Evolutionary conservation across 2,797 vertebrate genomes (phyloP), one percentile per base, ranked within the genome.

Genomic region (Pelodytes ibericus): DNA sequence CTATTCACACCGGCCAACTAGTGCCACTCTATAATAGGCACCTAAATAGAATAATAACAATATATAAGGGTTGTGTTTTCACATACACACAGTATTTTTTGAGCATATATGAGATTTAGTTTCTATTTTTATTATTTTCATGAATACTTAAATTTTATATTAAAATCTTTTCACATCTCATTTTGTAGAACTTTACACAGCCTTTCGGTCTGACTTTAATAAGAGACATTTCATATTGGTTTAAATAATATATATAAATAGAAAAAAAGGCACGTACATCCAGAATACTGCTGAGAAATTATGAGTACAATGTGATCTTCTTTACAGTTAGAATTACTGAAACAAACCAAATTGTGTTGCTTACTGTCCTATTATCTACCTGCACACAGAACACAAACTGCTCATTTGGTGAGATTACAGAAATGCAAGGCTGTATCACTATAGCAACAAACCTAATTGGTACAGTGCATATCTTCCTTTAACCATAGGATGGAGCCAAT

Each of bases 401-500:
- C 75, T 83, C 86, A 82, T 74, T 78, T 71, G 79, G 83, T 44
- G 3, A 65, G 1, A 73, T 70, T 65, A 83, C 77, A 86, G 82
- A 82, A 83, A 77, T 77, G 83, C 74, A 82, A 78, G 85, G 41
- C 83, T 81, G 81, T 76, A 87, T 92, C 86, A 83, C 90, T 89
- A 92, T 90, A 88, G 90, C 90, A 93, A 92, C 91, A 74, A 81
- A 82, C 62, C 74, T 86, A 86, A 87, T 85, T 88, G 88, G 85
- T 75, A 84, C 89, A 82, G 86, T 91, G 92, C 91, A 92, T 85
- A 87, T 86, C 88, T 81, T 84, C 83, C 82, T 93, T 90, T 88
- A 87, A 92, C 96, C 96, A 95, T 95, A 89, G 87, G 95, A 93
- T 94, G 96, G 96, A 92, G 95, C 96, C 89, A 93, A 88, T 84